Evolutionary conservation across 2,113 vertebrate species (phyloP), one percentile per base, ranked within the genome.

Genomic region (Pachypanchax playfairii): DNA sequence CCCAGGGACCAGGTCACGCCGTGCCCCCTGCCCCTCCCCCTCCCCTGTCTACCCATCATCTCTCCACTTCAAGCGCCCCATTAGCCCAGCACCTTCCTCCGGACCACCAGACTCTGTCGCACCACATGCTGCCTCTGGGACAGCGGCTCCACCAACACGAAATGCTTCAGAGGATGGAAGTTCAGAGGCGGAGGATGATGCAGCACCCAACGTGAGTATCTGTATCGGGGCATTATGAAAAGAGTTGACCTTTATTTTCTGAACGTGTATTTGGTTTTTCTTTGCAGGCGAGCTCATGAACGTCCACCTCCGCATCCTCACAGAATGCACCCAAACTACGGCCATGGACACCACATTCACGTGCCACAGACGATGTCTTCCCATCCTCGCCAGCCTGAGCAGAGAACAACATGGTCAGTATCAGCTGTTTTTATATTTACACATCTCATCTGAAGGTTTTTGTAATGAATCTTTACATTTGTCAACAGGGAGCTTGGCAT

Each of bases 361-460:
- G 97, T 99, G 82, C 97, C 97, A 75, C 97, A 99, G 86, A 99
- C 97, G 44, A 99, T 99, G 97, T 98, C 97, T 80, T 98, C 96
- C 50, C 97, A 97, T 79, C 96, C 97, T 66, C 95, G 97, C 49
- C 96, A 97, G 83, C 94, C 94, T 38, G 94, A 97, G 1, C 96
- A 98, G 89, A 93, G 97, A 82, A 94, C 96, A 61, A 93, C 96
- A 75, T 99, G 97, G 97, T 99, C 63, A 93, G 96, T 94, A 71
- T 67, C 6, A 9, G 35, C 44, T 17, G 31, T 41, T n/a, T 36
- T 55, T 68, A 20, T 41, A 1, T 41, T 14, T 21, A n/a, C 31
- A 15, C 18, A 15, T 44, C 42, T 31, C 26, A 52, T 39, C 5
- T 41, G 17, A 50, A n/a, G n/a, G n/a, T n/a, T n/a, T n/a, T 28